Percentiles rank a stretch among this genome's conserved stretches.
These are phyloP conservation scores for Trematomus bernacchii DNA, from an alignment of 2,797 vertebrate genomes.

Conservation along the genomic window DNA sequence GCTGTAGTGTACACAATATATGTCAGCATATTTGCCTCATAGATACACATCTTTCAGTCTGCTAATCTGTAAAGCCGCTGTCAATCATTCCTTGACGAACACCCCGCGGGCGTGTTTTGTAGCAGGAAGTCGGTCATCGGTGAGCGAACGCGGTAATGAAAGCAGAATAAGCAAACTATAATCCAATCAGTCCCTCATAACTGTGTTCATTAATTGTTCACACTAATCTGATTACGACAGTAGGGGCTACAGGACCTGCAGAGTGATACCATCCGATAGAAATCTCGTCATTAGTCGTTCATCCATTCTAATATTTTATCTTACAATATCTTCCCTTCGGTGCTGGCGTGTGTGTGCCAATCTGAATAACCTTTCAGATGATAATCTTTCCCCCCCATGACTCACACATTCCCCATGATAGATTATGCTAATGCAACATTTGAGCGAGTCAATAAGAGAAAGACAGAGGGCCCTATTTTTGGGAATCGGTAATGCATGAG, in stretches of 20 bases:
- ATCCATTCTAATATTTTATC: slow-evolving; percentile 20
- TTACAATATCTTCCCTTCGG: slow-evolving; percentile 22
- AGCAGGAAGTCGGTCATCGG: background rate
- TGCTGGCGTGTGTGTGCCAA: slow-evolving; percentile 19
- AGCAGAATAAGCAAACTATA: slow-evolving; percentile 16
- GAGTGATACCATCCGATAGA: slow-evolving; percentile 36
- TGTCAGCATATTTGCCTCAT: slow-evolving; percentile 17
- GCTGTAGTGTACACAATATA: background rate
- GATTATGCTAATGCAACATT: slow-evolving; percentile 82
- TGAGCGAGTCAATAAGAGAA: slow-evolving; percentile 56
- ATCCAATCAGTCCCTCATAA: slow-evolving; percentile 43
- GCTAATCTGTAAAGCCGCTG: slow-evolving; percentile 34
- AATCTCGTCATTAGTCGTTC: slow-evolving; percentile 28
- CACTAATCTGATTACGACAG: slow-evolving; percentile 40
- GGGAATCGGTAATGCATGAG: background rate
- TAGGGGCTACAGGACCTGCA: slow-evolving; percentile 25
- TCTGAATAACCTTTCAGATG: slow-evolving; percentile 76
- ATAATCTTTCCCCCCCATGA: slow-evolving; percentile 66
- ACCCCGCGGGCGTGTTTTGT: background rate
- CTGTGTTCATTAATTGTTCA: slow-evolving; percentile 34
- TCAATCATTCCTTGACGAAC: slow-evolving; percentile 33
- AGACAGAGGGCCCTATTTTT: slow-evolving; percentile 20
- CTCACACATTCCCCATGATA: slow-evolving; percentile 57
- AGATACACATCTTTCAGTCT: slow-evolving; percentile 16
- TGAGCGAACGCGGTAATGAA: background rate